A percentile compares a stretch with the other conserved stretches of the same genome.
These are phyloP conservation scores for Dipodomys spectabilis DNA, from an alignment of 2,113 vertebrate genomes.

Conservation along the genomic window DNA sequence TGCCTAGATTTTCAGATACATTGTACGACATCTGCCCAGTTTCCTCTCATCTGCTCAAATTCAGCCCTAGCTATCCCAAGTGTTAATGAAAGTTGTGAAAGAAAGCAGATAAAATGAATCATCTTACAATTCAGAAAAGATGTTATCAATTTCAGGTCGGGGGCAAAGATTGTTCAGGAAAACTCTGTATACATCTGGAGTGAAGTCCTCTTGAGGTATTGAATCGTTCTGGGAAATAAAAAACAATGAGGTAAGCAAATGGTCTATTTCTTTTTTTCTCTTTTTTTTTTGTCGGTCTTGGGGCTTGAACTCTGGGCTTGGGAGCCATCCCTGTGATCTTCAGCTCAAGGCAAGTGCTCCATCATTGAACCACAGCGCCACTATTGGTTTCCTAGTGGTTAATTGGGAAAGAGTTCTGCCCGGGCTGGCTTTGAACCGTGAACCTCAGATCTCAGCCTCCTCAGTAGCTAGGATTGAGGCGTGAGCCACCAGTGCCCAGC, in stretches of 20 bases:
- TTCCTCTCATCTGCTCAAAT: background rate
- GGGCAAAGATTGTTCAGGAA: conserved; percentile 96
- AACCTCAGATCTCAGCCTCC: no score
- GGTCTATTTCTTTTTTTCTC: background rate
- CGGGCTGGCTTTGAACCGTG: no score
- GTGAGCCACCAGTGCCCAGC: no score
- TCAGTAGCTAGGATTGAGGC: no score
- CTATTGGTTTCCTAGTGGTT: no score
- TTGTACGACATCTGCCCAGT: background rate
- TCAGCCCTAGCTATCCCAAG: background rate
- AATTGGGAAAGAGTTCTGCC: no score
- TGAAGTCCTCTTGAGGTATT: conserved; percentile 96
- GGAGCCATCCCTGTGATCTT: no score
- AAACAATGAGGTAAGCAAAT: conserved; percentile 45
- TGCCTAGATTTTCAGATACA: background rate
- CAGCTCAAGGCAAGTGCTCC: no score
- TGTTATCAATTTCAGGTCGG: conserved; percentile 96
- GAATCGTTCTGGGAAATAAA: conserved; percentile 91
- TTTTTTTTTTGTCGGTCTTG: no score
- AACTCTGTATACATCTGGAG: conserved; percentile 92
- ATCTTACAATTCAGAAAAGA: conserved; percentile 97
- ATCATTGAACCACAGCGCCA: no score
- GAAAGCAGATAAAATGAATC: conserved; percentile 21
- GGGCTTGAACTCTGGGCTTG: no score
- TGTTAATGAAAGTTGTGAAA: background rate